A percentile compares a stretch with the other conserved stretches of the same genome.
These are phyloP conservation scores for Penaeus indicus DNA, from an alignment of 1,140 invertebrate genomes.

Conservation along the genomic window DNA sequence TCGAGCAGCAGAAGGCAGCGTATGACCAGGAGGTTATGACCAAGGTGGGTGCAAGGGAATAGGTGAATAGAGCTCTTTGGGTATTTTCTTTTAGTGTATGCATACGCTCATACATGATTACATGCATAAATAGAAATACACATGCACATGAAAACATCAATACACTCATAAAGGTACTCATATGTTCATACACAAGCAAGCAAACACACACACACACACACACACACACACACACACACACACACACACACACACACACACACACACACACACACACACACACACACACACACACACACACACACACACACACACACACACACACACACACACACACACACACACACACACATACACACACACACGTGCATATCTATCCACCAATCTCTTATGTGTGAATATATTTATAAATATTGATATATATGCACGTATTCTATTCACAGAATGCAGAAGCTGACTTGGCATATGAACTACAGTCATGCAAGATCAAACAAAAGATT, in stretches of 20 bases:
- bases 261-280: background rate
- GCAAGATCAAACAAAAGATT: constrained; percentile 94
- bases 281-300: background rate
- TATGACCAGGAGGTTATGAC: constrained; percentile 97
- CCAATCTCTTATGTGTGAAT: background rate
- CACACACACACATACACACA: constrained; percentile 7
- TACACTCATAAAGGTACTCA: background rate
- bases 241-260: background rate
- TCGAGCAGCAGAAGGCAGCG: constrained; percentile 97
- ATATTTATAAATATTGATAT: constrained; percentile 22
- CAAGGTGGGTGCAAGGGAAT: constrained; percentile 75
- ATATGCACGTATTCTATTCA: constrained; percentile 21
- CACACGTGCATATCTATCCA: background rate
- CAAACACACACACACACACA: background rate
- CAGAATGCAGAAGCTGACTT: constrained; percentile 93
- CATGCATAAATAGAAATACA: background rate
- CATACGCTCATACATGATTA: background rate
- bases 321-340: background rate
- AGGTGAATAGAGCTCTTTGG: no score
- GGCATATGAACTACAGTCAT: constrained; percentile 92
- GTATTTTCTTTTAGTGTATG: background rate
- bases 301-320: background rate
- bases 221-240: background rate
- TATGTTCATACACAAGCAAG: background rate
- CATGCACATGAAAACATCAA: background rate